These are phyloP conservation scores for Cryptomyrus ogoouensis DNA, from an alignment of 2,113 vertebrate species.

Conservation along the genomic window DNA sequence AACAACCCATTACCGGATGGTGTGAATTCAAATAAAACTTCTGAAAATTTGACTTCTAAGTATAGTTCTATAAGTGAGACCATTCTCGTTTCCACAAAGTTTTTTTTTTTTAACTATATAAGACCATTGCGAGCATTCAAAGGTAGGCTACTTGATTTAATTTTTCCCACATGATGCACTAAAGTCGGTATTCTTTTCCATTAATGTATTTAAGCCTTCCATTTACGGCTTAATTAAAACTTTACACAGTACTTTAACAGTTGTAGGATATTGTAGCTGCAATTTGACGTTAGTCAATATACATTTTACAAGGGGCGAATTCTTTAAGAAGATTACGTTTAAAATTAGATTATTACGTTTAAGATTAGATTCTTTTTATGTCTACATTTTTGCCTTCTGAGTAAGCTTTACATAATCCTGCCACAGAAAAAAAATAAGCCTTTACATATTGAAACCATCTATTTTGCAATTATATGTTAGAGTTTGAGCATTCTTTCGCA, in stretches of 20 bases:
- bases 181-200: neutral
- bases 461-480: neutral
- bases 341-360: neutral
- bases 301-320: neutral
- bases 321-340: neutral
- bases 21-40: neutral
- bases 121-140: neutral
- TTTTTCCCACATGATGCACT: neutral
- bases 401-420: neutral
- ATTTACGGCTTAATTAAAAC: neutral
- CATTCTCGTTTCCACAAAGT: neutral
- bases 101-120: neutral
- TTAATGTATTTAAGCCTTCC: neutral
- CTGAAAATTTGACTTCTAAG: neutral
- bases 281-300: neutral
- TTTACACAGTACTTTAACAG: neutral
- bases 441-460: neutral
- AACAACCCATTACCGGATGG: neutral
- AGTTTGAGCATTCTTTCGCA: neutral
- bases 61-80: neutral
- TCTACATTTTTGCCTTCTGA: neutral
- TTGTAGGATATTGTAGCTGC: neutral
- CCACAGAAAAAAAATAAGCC: neutral
- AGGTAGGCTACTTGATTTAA: neutral
- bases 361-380: neutral